A percentile compares a stretch with the other conserved stretches of the same genome.
phyloP scores from a whole-genome alignment of 2,797 vertebrate species.

The Characodon lateralis region DNA sequence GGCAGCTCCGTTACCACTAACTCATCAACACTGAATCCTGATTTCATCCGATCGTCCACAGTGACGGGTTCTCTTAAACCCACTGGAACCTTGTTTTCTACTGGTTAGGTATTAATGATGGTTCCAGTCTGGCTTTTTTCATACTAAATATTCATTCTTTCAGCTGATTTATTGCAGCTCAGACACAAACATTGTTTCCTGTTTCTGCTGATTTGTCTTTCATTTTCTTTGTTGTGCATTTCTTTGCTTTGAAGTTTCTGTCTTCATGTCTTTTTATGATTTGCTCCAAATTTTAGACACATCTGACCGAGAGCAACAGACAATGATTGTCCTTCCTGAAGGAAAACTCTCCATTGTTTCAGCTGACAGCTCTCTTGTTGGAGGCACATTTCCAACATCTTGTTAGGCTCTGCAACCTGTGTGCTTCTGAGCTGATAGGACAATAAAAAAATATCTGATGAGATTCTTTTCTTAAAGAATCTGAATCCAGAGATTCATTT shows the following conservation, averaged over 20 bases:
- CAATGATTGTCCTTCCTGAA: no score
- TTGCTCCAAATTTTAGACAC: neutral
- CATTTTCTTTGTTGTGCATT: neutral
- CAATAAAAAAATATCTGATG: neutral
- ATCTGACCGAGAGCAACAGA: neutral
- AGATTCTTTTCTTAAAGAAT: no score
- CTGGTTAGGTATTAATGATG: no score
- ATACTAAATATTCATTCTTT: neutral
- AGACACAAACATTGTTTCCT: neutral
- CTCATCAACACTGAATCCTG: neutral
- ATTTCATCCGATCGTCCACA: neutral
- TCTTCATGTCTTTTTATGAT: neutral
- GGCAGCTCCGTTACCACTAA: no score
- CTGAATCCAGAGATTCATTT: neutral
- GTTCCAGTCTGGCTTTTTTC: neutral
- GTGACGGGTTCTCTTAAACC: neutral
- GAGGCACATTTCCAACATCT: neutral
- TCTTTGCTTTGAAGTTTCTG: neutral
- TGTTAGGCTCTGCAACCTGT: neutral
- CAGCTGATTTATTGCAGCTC: neutral
- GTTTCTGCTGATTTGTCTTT: neutral
- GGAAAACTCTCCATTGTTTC: neutral
- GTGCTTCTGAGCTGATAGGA: neutral
- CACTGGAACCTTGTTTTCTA: no score
- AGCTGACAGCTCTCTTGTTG: neutral